These are phyloP conservation scores for Drosophila trichaetosa DNA, from an alignment of 2,888 invertebrate species.

Conservation along the genomic window DNA sequence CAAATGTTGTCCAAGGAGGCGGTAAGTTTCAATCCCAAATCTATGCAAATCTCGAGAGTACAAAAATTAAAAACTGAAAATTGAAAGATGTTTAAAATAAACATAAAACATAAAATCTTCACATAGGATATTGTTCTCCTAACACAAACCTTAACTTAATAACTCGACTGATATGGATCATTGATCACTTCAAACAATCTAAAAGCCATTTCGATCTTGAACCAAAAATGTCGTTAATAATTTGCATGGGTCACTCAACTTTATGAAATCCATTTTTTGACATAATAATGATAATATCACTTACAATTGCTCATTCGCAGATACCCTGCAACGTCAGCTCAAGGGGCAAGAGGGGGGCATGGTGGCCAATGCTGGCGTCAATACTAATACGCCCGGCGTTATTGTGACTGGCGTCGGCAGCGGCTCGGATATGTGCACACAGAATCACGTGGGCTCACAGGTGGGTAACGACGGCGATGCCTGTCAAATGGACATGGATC, in stretches of 20 bases:
- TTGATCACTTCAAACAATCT: neutral
- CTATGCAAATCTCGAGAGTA: neutral
- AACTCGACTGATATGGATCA: neutral
- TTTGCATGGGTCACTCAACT: neutral
- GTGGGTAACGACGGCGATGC: constrained; percentile 85
- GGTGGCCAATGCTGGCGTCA: constrained; percentile 72
- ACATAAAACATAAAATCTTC: neutral
- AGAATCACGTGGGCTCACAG: constrained; percentile 89
- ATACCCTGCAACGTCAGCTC: constrained; percentile 88
- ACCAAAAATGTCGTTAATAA: neutral
- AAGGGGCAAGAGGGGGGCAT: constrained; percentile 88
- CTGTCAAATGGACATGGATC: constrained; percentile 87
- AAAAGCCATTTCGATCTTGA: neutral
- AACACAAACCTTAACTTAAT: neutral
- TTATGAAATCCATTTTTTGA: neutral
- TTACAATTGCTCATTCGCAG: constrained; percentile 35
- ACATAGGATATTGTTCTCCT: neutral
- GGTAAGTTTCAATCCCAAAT: constrained; percentile 43
- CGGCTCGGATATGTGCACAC: constrained; percentile 87
- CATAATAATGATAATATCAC: neutral
- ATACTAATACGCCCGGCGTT: constrained; percentile 73
- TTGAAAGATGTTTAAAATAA: neutral
- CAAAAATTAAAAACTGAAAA: neutral
- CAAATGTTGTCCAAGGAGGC: constrained; percentile 54
- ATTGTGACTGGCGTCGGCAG: constrained; percentile 73